phyloP scores from a whole-genome alignment of 2,797 vertebrate genomes.

The Synaphobranchus kaupii region DNA sequence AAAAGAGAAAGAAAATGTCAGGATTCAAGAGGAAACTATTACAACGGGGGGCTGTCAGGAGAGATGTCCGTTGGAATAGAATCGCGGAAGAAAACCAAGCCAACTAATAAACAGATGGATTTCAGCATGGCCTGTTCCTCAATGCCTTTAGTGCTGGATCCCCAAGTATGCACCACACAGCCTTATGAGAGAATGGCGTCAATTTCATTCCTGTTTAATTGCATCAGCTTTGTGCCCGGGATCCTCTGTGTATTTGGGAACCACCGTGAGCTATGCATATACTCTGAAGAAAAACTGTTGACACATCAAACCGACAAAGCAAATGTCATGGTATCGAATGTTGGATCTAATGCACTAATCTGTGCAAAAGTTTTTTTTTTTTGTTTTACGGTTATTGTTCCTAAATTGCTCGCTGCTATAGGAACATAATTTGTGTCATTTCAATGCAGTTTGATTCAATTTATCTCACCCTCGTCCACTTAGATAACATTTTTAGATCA shows the following conservation, averaged over 20 bases:
- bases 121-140: neutral
- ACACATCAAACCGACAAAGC: neutral
- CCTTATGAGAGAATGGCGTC: neutral
- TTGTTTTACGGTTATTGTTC: neutral
- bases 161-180: neutral
- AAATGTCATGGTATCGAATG: neutral
- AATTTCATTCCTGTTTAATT: neutral
- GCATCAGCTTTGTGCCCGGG: neutral
- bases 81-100: neutral
- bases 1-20: neutral
- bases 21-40: neutral
- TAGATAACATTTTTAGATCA: neutral
- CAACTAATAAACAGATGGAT: neutral
- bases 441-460: neutral
- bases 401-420: neutral
- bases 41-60: slow-evolving; percentile 1
- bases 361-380: neutral
- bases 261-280: neutral
- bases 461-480: neutral
- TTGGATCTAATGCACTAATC: neutral
- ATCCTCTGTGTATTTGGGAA: neutral
- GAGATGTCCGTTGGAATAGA: neutral
- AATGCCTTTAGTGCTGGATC: neutral
- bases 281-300: no score
- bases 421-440: neutral